Base-by-base conservation (phyloP, 2,888 invertebrate species). In the Rhingia rostrata region DNA sequence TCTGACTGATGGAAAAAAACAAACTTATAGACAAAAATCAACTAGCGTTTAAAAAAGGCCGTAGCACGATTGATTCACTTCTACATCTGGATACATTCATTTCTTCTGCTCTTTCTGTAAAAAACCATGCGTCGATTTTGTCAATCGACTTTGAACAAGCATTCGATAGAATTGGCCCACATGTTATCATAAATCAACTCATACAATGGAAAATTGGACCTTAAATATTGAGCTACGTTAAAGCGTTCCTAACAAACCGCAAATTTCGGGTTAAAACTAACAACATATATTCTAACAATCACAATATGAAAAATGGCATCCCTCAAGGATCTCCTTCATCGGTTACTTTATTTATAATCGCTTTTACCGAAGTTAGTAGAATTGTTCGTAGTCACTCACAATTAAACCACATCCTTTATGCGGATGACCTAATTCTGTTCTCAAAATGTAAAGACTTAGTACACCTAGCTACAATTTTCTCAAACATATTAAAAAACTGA, bases 1-100 rank as follows among this genome's bases (percentile, higher is more conserved):
- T 49, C 0, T 95, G 77, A 67, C 67, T 63, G 12, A 41, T 6
- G 12, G 35, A 37, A 41, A 12, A n/a, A 56, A 66, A 72, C 6
- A 70, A 67, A 12, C 33, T 67, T 9, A 64, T 75, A 4, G 41
- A 49, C 12, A 41, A 56, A n/a, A 30, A 51, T 5, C 74, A 81
- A 45, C 35, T 63, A 4, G 78, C 56, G 3, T 83, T 78, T 12
- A 61, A 49, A 32, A 54, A 30, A 33, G 61, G 54, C 12, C 72
- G 22, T 30, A 22, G 67, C 9, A 67, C 67, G 10, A 43, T 51
- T 2, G 67, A 83, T 22, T 33, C 45, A 14, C 47, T 73, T 9
- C 22, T 72, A 3, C n/a, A 51, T 10, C 14, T 69, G n/a, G 56
- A 75, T 10, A n/a, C n/a, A 32, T 30, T 49, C 7, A 47, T 49